phyloP scores from a whole-genome alignment of 2,797 vertebrate species.

The Myotis planiceps region DNA sequence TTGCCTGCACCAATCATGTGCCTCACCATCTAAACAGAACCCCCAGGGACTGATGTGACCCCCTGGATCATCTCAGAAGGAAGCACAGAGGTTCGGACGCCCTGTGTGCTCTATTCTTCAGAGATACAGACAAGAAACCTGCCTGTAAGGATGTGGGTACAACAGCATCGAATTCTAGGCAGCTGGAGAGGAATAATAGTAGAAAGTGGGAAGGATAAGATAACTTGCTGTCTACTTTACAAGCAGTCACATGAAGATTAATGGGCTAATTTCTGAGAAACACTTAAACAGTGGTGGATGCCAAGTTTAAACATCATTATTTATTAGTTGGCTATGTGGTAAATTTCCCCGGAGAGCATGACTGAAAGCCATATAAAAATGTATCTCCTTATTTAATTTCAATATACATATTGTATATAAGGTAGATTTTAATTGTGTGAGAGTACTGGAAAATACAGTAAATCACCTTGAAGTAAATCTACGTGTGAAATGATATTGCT shows the following conservation, averaged over 20 bases:
- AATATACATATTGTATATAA: conserved; percentile 16
- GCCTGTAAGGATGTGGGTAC: fast-evolving
- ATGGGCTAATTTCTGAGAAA: conserved; percentile 77
- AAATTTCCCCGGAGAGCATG: conserved; percentile 62
- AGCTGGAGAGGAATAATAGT: background rate
- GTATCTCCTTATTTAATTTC: conserved; percentile 59
- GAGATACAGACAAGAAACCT: background rate
- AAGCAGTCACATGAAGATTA: conserved; percentile 66
- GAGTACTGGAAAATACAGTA: conserved; percentile 6
- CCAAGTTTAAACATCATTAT: conserved; percentile 76
- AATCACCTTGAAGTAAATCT: conserved; percentile 7
- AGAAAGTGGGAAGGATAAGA: conserved; percentile 32
- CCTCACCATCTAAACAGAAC: background rate
- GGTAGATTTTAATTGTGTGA: conserved; percentile 42
- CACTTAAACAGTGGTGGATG: conserved; percentile 71
- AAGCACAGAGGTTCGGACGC: fast-evolving
- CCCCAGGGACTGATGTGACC: background rate
- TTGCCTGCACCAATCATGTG: background rate
- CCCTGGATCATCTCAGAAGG: background rate
- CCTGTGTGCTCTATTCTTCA: background rate
- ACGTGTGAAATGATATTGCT: background rate
- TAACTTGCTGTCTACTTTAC: conserved; percentile 56
- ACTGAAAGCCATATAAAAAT: conserved; percentile 52
- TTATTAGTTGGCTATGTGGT: conserved; percentile 71
- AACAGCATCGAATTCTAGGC: background rate